A percentile compares a stretch with the other conserved stretches of the same genome.
These are phyloP conservation scores for Onthophagus sagittarius DNA, from an alignment of 2,888 invertebrate species.

Conservation along the genomic window DNA sequence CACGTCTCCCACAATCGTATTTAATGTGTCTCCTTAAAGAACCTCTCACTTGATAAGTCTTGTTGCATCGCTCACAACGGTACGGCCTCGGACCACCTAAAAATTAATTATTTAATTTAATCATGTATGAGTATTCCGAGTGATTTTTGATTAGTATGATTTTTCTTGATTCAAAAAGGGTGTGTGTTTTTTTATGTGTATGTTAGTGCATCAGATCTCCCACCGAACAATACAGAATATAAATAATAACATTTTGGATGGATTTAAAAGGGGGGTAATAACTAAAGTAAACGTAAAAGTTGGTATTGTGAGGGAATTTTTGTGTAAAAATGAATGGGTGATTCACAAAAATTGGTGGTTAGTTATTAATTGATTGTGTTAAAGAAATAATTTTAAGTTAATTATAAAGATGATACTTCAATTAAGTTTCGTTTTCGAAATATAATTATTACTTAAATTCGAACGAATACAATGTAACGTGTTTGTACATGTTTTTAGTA, in stretches of 20 bases:
- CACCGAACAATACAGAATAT: background rate
- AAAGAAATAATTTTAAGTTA: too few species aligned
- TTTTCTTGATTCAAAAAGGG: too few species aligned
- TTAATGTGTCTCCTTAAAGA: conserved; percentile 67
- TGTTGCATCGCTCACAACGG: conserved; percentile 38
- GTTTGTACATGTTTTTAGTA: too few species aligned
- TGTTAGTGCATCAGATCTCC: background rate
- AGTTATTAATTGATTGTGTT: too few species aligned
- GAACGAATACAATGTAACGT: too few species aligned
- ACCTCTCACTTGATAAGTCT: conserved; percentile 61
- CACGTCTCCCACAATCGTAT: conserved; percentile 55
- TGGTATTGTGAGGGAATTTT: too few species aligned
- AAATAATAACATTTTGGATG: too few species aligned
- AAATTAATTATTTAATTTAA: background rate
- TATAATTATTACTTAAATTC: too few species aligned
- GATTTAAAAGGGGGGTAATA: background rate
- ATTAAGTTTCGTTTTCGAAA: too few species aligned
- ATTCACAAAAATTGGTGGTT: too few species aligned
- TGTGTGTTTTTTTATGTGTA: background rate
- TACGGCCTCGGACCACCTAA: conserved; percentile 6
- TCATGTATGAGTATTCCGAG: background rate
- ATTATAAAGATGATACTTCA: too few species aligned
- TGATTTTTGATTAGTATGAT: background rate
- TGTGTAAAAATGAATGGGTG: too few species aligned
- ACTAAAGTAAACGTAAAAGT: background rate